phyloP scores from a whole-genome alignment of 2,888 invertebrate genomes.

The Pachymerium ferrugineum region DNA sequence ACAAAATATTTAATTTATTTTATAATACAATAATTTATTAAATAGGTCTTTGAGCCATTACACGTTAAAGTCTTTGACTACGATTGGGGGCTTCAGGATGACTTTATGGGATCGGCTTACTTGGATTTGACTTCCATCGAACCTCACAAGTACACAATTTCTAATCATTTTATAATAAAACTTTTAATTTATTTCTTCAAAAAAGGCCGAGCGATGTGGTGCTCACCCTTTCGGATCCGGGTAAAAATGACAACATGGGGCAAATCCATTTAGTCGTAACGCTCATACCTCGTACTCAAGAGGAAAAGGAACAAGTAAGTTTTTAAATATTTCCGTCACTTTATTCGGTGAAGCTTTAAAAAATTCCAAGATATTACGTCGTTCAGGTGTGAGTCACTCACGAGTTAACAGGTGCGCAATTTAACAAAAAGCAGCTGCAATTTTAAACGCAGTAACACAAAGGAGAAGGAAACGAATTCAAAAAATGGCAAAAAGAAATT shows the following conservation, averaged over 20 bases:
- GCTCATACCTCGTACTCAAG: slow-evolving; percentile 86
- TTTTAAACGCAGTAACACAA: background rate
- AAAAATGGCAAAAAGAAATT: background rate
- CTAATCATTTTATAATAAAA: no score
- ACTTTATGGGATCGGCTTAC: slow-evolving; percentile 91
- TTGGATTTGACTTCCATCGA: slow-evolving; percentile 79
- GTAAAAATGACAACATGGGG: slow-evolving; percentile 65
- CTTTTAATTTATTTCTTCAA: background rate
- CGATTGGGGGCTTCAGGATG: slow-evolving; percentile 91
- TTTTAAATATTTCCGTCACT: background rate
- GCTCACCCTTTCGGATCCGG: slow-evolving; percentile 72
- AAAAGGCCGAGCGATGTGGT: slow-evolving; percentile 61
- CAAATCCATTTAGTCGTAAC: slow-evolving; percentile 76
- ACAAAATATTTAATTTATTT: background rate
- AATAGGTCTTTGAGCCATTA: slow-evolving; percentile 64
- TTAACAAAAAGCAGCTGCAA: background rate
- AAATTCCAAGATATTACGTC: background rate
- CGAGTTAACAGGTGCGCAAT: background rate
- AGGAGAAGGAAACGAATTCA: background rate
- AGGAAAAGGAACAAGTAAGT: slow-evolving; percentile 87
- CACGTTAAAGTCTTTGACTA: slow-evolving; percentile 93
- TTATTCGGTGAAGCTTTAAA: background rate
- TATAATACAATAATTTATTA: background rate
- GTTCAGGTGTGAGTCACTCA: background rate
- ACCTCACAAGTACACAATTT: slow-evolving; percentile 54